Base-by-base conservation (phyloP, 2,113 vertebrate species). In the Platichthys flesus region DNA sequence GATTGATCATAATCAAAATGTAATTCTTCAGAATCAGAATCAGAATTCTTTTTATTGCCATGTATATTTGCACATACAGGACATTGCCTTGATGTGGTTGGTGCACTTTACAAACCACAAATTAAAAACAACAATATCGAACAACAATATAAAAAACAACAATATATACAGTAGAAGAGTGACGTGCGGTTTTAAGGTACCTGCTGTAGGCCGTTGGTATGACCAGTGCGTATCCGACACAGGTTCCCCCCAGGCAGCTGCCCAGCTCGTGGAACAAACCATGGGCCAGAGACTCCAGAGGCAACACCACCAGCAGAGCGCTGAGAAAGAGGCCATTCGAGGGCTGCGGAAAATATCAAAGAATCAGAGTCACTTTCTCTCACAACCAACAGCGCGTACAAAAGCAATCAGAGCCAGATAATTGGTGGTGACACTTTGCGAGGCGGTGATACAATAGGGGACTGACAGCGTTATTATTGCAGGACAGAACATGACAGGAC, bases 161-260 rank as follows among this genome's bases (percentile, higher is more conserved):
- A 23, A 23, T 23, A 23, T 23, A 23, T 23, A 23, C 23, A 23
- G 23, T 23, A 23, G 23, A 23, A 23, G 23, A 23, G 23, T 23
- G 1, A 23, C 23, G 23, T 23, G 23, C 23, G 23, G 23, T 23
- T 23, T 23, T 23, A 23, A 23, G 23, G 23, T 97, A 99, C 98
- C 98, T 99, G 97, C 94, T 96, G 74, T 97, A 99, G 78, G 95
- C 95, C 35, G 97, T 98, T 28, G 98, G 98, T 90, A 99, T 95
- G 69, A 99, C 96, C 87, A 99, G 90, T 7, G 98, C 97, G 78
- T 99, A 99, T 66, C 97, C 98, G 28, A 98, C 95, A 31, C 96
- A 99, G 0, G 98, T 99, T 86, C 98, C 98, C 90, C 98, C 98
- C 85, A 99, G 91, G 88, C 97, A 97, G 91, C 90, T 96, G 60